Evolutionary conservation across 2,797 vertebrate species (phyloP), one percentile per base, ranked within the genome.

Genomic region (Danio kyathit): DNA sequence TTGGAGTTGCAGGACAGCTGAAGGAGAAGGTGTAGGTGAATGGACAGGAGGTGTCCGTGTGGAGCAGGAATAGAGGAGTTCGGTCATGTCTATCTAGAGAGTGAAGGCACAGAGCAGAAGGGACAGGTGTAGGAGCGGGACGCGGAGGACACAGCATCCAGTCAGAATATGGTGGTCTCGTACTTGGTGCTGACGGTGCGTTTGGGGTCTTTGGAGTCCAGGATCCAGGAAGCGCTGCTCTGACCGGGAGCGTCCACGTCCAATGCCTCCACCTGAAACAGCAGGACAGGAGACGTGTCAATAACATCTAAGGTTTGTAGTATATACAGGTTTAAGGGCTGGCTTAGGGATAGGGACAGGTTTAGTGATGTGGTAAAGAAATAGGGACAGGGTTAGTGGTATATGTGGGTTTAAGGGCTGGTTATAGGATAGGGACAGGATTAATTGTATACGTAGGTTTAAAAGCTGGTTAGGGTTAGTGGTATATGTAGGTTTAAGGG

Each of bases 121-220:
- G 67, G 59, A 51, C 73, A 40, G 51, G 65, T 54, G 56, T 41
- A 40, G 44, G 17, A 29, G 49, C 19, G 44, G 60, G 89, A 82
- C 40, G 44, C 14, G 60, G 77, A 74, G 12, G n/a, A 76, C 40
- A 91, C 64, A 52, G 17, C 61, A 4, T 89, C 93, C 92, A 74
- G 72, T 97, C 96, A 99, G 95, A 98, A 99, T 94, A 99, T 99
- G 94, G 97, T 98, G 94, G 97, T 98, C 96, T 99, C 97, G 86
- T 98, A 99, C 97, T 99, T 99, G 93, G 97, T 98, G 95, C 96
- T 98, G 94, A 98, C 96, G 86, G 95, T 97, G 94, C 96, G 93
- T 91, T 98, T 97, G 86, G 96, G 94, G 85, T 99, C 98, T 90
- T 98, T 98, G 87, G 96, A 94, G 88, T 99, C 98, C 90, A 96